These are phyloP conservation scores for Zosterops japonicus DNA, from an alignment of 2,113 vertebrate genomes.

Conservation along the genomic window DNA sequence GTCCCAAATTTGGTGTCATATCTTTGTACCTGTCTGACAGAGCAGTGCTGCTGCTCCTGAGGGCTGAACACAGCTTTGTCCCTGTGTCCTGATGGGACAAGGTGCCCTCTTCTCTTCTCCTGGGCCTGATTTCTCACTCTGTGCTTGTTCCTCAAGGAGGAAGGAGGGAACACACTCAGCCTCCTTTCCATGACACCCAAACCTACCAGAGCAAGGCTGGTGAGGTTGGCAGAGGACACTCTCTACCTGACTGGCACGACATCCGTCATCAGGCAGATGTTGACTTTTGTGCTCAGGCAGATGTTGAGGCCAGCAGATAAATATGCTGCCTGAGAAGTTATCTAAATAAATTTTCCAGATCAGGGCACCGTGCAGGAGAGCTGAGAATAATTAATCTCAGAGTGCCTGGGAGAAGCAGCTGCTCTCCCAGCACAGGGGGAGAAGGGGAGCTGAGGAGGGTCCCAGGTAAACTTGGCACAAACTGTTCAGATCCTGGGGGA, in stretches of 20 bases:
- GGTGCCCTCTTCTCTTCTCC: neutral
- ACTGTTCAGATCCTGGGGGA: neutral
- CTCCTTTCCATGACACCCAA: neutral
- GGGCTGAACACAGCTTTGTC: neutral
- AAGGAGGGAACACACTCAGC: neutral
- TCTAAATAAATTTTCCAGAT: conserved; percentile 22
- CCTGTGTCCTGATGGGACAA: neutral
- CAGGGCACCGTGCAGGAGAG: neutral
- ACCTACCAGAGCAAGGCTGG: neutral
- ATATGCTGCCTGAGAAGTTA: neutral
- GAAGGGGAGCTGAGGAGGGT: neutral
- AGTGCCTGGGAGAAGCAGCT: neutral
- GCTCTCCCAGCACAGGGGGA: neutral
- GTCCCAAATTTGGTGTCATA: neutral
- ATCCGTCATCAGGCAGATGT: neutral
- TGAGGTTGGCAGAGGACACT: neutral
- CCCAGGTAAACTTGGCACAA: neutral
- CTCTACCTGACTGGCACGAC: neutral
- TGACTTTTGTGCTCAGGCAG: neutral
- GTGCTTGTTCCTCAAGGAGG: neutral
- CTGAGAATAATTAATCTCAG: conserved; percentile 5
- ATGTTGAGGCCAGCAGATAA: conserved; percentile 10
- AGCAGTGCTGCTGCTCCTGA: neutral
- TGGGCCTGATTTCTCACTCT: neutral
- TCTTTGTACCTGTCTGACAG: neutral